phyloP scores from a whole-genome alignment of 1,140 invertebrate species.

The Phymorhynchus buccinoides region DNA sequence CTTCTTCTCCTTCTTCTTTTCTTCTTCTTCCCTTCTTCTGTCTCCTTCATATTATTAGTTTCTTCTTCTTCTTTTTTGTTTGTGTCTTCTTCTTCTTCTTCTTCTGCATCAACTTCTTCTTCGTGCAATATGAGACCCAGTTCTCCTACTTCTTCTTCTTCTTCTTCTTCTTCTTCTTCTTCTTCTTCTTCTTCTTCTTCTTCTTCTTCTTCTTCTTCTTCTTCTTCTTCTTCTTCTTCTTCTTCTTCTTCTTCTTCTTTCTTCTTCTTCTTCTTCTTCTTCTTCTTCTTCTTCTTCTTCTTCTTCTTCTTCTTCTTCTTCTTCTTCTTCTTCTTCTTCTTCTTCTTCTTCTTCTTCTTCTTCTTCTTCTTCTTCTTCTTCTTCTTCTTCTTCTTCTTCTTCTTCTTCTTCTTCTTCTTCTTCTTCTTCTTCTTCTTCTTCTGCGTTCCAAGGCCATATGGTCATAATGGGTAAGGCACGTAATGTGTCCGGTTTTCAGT shows the following conservation, averaged over 20 bases:
- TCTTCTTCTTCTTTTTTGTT: too few species aligned
- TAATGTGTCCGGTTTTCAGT: too few species aligned
- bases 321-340: neutral
- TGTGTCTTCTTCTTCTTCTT: too few species aligned
- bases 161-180: constrained; percentile 13
- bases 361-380: neutral
- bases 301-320: neutral
- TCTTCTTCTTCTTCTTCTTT: neutral
- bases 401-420: neutral
- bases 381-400: constrained; percentile 2
- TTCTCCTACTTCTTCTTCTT: neutral
- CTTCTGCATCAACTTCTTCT: neutral
- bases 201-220: neutral
- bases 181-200: neutral
- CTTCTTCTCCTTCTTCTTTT: constrained; percentile 24
- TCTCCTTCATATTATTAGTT: too few species aligned
- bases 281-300: neutral
- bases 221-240: neutral
- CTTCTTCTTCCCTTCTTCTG: too few species aligned
- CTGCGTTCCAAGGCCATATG: neutral
- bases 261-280: neutral
- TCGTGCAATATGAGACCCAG: neutral
- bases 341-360: neutral
- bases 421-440: neutral
- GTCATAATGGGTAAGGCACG: too few species aligned